These are phyloP conservation scores for Oreochromis spilurus DNA, from an alignment of 2,113 vertebrate species.

Conservation along the genomic window DNA sequence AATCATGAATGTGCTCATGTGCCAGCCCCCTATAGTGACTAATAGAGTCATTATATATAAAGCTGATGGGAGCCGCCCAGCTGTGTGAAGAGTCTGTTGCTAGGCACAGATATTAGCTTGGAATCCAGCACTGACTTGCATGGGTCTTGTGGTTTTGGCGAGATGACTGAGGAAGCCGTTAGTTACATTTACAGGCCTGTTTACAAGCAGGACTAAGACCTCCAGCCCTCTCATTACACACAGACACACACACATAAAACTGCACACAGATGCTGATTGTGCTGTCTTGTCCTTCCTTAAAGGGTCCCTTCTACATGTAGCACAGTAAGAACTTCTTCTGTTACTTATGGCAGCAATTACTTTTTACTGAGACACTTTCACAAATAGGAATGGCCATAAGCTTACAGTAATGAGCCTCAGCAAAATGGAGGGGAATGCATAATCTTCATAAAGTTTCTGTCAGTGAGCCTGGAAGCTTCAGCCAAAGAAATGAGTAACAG, in stretches of 20 bases:
- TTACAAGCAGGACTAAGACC: slow-evolving; percentile 40
- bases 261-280: slow-evolving; percentile 1
- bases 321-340: not conserved
- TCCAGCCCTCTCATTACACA: slow-evolving; percentile 21
- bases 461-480: not conserved
- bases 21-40: not conserved
- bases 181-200: slow-evolving; percentile 39
- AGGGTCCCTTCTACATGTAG: not conserved
- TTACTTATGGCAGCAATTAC: not conserved
- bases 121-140: slow-evolving; percentile 8
- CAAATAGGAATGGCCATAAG: not conserved
- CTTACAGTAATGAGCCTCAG: not conserved
- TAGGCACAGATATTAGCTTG: not conserved
- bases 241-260: not conserved
- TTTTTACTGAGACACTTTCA: not conserved
- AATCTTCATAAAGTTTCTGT: not conserved
- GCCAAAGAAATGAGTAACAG: not conserved
- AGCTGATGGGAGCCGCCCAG: not conserved
- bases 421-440: not conserved
- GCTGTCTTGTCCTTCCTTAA: not conserved
- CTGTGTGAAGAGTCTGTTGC: slow-evolving; percentile 2
- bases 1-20: not conserved
- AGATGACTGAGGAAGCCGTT: slow-evolving; percentile 25
- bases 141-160: slow-evolving; percentile 24
- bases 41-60: not conserved